Percentiles rank a stretch among this genome's conserved stretches.
These are phyloP conservation scores for Probosciger aterrimus DNA, from an alignment of 2,113 vertebrate species.

Conservation along the genomic window DNA sequence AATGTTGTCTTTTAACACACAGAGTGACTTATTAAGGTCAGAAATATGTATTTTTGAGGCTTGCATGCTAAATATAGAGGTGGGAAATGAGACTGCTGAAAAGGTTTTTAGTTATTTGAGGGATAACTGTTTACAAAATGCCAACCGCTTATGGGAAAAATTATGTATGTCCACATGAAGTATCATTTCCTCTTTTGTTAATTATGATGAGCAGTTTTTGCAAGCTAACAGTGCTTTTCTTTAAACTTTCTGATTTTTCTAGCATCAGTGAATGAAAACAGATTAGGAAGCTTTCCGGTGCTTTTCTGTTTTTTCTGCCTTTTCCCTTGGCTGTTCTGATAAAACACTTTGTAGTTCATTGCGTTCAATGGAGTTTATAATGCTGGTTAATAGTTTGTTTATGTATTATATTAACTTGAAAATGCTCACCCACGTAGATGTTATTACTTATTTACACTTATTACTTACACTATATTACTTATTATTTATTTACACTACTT, in stretches of 20 bases:
- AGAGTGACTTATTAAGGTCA: slow-evolving; percentile 57
- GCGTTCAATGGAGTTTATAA: background rate
- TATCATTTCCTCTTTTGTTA: slow-evolving; percentile 18
- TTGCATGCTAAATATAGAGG: slow-evolving; percentile 42
- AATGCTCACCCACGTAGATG: background rate
- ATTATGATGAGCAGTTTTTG: background rate
- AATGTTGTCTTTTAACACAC: slow-evolving; percentile 12
- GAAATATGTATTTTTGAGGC: slow-evolving; percentile 61
- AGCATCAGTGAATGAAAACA: background rate
- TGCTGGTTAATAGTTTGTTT: background rate
- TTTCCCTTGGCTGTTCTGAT: background rate
- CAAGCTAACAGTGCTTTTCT: background rate
- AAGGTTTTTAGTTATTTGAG: background rate
- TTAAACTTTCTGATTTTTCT: background rate
- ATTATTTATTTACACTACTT: slow-evolving; percentile 13
- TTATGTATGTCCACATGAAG: background rate
- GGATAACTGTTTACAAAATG: slow-evolving; percentile 3
- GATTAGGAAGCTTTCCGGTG: background rate
- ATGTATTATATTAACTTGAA: background rate
- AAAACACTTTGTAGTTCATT: background rate
- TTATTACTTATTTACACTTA: slow-evolving; percentile 15
- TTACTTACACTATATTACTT: background rate
- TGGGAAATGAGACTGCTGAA: background rate
- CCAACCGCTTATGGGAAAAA: background rate
- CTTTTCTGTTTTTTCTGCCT: background rate